A percentile compares a stretch with the other conserved stretches of the same genome.
These are phyloP conservation scores for Rhagonycha fulva DNA, from an alignment of 2,888 invertebrate genomes.

Conservation along the genomic window DNA sequence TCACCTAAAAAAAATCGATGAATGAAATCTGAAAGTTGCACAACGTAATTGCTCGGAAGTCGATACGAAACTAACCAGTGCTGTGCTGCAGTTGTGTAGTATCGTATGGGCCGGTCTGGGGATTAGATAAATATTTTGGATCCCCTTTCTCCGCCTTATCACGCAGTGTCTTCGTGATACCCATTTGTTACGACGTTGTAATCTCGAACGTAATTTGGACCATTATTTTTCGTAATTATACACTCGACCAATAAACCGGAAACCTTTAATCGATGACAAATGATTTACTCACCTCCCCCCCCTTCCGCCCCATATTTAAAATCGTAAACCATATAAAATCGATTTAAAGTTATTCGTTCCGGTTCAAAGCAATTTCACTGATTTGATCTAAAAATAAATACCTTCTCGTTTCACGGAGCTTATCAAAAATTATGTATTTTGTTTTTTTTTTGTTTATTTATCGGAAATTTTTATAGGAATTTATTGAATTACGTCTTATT, in stretches of 20 bases:
- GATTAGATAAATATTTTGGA: background rate
- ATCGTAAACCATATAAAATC: too few relatives aligned
- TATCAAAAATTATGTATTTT: too few relatives aligned
- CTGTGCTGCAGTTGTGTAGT: background rate
- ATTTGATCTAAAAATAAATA: too few relatives aligned
- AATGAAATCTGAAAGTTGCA: background rate
- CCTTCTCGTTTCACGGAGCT: too few relatives aligned
- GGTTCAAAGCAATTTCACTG: too few relatives aligned
- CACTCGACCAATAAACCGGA: background rate
- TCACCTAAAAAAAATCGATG: background rate
- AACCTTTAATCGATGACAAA: background rate
- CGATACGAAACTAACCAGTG: background rate
- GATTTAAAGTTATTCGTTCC: too few relatives aligned
- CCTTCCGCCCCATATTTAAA: background rate
- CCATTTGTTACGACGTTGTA: background rate
- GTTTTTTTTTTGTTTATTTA: too few relatives aligned
- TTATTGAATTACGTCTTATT: too few relatives aligned
- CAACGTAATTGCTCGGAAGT: background rate
- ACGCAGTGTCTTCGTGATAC: constrained; percentile 2
- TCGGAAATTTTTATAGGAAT: too few relatives aligned
- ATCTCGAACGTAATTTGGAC: background rate
- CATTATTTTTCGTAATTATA: background rate
- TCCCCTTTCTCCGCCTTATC: constrained; percentile 1
- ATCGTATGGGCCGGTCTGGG: background rate
- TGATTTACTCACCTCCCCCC: background rate